A percentile compares a stretch with the other conserved stretches of the same genome.
phyloP scores from a whole-genome alignment of 2,888 invertebrate species.

The Melanargia galathea region DNA sequence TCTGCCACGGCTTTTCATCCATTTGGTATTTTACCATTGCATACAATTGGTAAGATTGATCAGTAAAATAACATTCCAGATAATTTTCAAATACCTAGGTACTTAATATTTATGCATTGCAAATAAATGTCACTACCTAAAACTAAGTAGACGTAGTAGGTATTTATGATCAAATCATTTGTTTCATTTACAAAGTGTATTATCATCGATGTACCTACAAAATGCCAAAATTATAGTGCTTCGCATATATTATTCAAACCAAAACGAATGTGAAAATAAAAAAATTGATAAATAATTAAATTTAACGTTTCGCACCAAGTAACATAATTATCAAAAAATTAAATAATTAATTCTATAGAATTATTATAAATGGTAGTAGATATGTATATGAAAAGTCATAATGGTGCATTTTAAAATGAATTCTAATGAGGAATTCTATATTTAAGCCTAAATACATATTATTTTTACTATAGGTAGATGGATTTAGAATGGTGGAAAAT shows the following conservation, averaged over 20 bases:
- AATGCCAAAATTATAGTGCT: not conserved
- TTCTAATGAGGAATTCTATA: slow-evolving; percentile 37
- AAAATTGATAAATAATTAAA: not conserved
- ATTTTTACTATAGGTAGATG: slow-evolving; percentile 41
- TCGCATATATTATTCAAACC: not conserved
- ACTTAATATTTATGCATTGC: too few relatives aligned
- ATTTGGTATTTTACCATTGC: too few relatives aligned
- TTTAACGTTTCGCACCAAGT: slow-evolving; percentile 29
- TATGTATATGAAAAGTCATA: slow-evolving; percentile 19
- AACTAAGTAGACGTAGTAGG: not conserved
- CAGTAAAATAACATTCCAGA: not conserved
- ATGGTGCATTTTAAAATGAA: slow-evolving; percentile 32
- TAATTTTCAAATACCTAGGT: not conserved
- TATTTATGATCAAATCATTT: not conserved
- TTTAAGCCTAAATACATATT: slow-evolving; percentile 47
- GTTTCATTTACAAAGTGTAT: not conserved
- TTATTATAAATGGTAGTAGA: slow-evolving; percentile 20
- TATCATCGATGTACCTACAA: not conserved
- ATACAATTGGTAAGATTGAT: not conserved
- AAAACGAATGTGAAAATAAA: not conserved
- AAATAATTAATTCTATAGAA: slow-evolving; percentile 26
- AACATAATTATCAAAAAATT: slow-evolving; percentile 17
- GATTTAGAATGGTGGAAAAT: slow-evolving; percentile 25
- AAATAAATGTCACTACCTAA: not conserved
- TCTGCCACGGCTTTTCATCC: too few relatives aligned